Evolutionary conservation across 2,888 invertebrate species (phyloP).

Genomic region (Cerastis rubricosa): DNA sequence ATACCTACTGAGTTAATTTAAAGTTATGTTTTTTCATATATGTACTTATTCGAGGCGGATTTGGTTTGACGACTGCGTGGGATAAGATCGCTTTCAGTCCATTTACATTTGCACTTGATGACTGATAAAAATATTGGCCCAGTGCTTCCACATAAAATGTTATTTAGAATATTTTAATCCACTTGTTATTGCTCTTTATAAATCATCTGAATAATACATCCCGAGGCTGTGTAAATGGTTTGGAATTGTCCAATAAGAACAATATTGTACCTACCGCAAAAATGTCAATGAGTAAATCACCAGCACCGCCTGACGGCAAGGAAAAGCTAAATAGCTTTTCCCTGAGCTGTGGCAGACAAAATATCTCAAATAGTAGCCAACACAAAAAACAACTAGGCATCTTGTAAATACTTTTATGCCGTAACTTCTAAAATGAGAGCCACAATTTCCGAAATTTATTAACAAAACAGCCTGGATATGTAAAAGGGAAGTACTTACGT

Average conservation of each 20-base stretch:
- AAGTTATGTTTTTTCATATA: slow-evolving; percentile 7
- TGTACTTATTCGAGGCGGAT: slow-evolving; percentile 3
- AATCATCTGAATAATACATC: slow-evolving; percentile 10
- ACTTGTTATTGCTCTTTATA: slow-evolving; percentile 1
- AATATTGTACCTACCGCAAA: slow-evolving; percentile 16
- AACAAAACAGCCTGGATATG: background rate
- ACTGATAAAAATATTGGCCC: slow-evolving; percentile 44
- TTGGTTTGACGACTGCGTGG: slow-evolving; percentile 52
- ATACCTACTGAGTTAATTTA: background rate
- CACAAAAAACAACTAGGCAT: background rate
- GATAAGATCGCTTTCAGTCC: slow-evolving; percentile 31
- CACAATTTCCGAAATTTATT: background rate
- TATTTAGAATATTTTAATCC: slow-evolving; percentile 38
- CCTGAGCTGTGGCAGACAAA: background rate
- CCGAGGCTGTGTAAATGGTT: background rate
- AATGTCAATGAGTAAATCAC: background rate
- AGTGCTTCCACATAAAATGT: slow-evolving; percentile 26
- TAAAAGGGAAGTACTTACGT: background rate
- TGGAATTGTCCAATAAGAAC: background rate
- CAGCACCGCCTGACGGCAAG: background rate
- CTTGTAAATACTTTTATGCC: background rate
- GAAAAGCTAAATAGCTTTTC: slow-evolving; percentile 20
- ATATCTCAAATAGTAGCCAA: background rate
- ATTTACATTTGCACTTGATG: slow-evolving; percentile 49
- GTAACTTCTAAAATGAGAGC: background rate